Base-by-base conservation (phyloP, 2,888 invertebrate genomes). In the Standfussiana lucernea region DNA sequence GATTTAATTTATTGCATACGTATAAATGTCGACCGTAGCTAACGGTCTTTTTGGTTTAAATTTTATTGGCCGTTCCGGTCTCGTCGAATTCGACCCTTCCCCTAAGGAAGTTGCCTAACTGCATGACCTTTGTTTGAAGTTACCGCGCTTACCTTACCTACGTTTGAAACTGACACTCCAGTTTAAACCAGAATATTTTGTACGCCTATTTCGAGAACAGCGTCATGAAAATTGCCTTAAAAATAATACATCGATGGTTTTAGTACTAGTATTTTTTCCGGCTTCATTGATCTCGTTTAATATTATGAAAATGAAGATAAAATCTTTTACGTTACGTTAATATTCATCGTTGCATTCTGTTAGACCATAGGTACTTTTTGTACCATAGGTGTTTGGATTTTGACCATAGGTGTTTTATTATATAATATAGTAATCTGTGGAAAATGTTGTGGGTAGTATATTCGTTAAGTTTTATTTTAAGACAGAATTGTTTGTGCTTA, bases 21-120 rank as follows among this genome's bases (percentile, higher is more conserved):
- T 64, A 18, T n/a, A 62, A n/a, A 64, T 40, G 42, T 64, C 62
- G n/a, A 45, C 6, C 11, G 18, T 50, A 21, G 15, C 47, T 40
- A n/a, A n/a, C n/a, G n/a, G n/a, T n/a, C n/a, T 42, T 42, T 53
- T 67, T 28, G 45, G 18, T 73, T 62, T 66, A 50, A 50, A 42
- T 56, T 79, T 70, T 56, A 80, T 80, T 80, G 24, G 7, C 1
- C 50, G 28, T 75, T 82, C 45, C 80, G 59, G 40, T 75, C 35
- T 28, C 24, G 73, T 28, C n/a, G 35, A 62, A 61, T 65, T 62
- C 7, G 72, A 69, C 79, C 35, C 61, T 67, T 84, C 80, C 82
- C 82, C 80, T 80, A 79, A 84, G 82, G 84, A 82, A 84, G 80
- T 84, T 66, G 59, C 42, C 61, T 66, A 82, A 82, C 53, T 47